Evolutionary conservation across 2,888 invertebrate species (phyloP), one percentile per base, ranked within the genome.

Genomic region (Himalopsyche japonica): DNA sequence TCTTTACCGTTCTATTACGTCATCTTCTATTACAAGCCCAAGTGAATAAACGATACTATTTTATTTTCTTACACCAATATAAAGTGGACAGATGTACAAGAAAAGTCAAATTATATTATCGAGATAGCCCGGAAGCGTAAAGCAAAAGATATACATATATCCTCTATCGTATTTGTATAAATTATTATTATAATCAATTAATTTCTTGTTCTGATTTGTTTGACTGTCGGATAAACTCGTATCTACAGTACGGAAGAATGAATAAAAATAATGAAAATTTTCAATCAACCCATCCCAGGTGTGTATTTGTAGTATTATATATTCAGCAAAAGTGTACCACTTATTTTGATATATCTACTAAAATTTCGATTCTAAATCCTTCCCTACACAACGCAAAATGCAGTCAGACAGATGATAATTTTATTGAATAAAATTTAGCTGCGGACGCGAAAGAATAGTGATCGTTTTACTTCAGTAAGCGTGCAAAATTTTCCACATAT

Each of bases 401-500:
- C 49, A 30, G 49, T 80, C 57, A 49, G 80, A 32, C 57, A 91
- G 92, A 91, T 91, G 91, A 91, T 90, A 91, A 90, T 91, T 91
- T 90, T 90, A 91, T 91, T 81, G 89, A 89, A 90, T 91, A 91
- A 91, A 91, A 91, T 90, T 92, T 92, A 92, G 92, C 91, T 91
- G 91, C 92, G 92, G 92, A 92, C 92, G 92, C 92, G 92, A 92
- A 92, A 91, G 20, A 37, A 34, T 83, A 76, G 10, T 76, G 43
- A 80, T 88, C 91, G 91, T 91, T 91, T 90, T 90, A 84, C 80
- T 84, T 78, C 85, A 84, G 82, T 91, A 91, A 91, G 92, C 91
- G 92, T 92, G 92, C 92, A 92, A 92, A 92, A 92, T 92, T 92
- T 92, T 80, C 85, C 85, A 92, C 92, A 92, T 92, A 93, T 93